Conservation (phyloP, 2,888 invertebrate species). For the Hypolimnas misippus region DNA sequence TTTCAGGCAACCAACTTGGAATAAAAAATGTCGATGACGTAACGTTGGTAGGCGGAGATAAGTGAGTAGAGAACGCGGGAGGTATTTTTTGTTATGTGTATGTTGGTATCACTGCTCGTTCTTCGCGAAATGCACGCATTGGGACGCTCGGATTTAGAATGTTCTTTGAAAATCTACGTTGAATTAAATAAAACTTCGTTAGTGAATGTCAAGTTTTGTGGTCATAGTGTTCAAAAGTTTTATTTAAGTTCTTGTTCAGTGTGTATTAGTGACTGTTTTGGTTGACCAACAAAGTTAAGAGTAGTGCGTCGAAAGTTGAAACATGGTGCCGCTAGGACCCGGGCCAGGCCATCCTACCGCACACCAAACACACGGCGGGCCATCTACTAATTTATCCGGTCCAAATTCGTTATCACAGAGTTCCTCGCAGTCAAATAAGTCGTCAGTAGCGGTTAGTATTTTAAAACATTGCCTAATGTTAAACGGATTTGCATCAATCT, state of each 20-base stretch:
- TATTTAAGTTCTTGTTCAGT: conserved; percentile 61
- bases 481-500: conserved; percentile 71
- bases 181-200: conserved; percentile 63
- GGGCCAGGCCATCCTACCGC: conserved; percentile 84
- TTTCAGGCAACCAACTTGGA: neutral
- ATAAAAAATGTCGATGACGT: conserved; percentile 36
- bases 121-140: conserved; percentile 82
- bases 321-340: conserved; percentile 89
- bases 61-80: conserved; percentile 52
- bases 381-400: conserved; percentile 74
- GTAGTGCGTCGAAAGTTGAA: conserved; percentile 80
- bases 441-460: conserved; percentile 77
- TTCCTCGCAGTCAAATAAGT: conserved; percentile 78
- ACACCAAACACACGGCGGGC: conserved; percentile 80
- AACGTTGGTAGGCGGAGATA: conserved; percentile 42
- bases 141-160: conserved; percentile 81
- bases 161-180: conserved; percentile 77
- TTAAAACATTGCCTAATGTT: conserved; percentile 49
- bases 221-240: conserved; percentile 54
- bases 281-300: conserved; percentile 74
- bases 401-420: conserved; percentile 79
- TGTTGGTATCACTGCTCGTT: conserved; percentile 72
- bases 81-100: conserved; percentile 53
- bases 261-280: conserved; percentile 75
- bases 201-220: conserved; percentile 63